Evolutionary conservation across 2,113 vertebrate genomes (phyloP), one percentile per base, ranked within the genome.

Genomic region (Pseudopipra pipra): DNA sequence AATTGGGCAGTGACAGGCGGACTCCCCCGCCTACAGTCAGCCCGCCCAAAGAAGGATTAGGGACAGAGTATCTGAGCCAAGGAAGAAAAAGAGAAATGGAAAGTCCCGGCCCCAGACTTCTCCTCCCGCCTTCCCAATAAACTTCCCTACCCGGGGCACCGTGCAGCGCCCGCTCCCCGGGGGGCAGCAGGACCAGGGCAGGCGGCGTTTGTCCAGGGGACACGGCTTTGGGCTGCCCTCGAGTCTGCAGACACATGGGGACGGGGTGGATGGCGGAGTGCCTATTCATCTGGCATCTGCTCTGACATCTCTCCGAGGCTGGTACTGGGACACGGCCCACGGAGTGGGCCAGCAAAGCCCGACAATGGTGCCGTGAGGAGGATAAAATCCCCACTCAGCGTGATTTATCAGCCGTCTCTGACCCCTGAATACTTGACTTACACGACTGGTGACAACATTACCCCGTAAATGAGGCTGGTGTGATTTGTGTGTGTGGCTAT

Each of bases 341-440:
- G 4, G 37, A 8, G 41, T 1, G 21, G 28, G 13, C 14, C 30
- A 67, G 70, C 52, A 66, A 39, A 66, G 15, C n/a, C 55, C 22
- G 3, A 59, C 59, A 41, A 28, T 6, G 22, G 71, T 35, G 63
- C 72, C 33, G 7, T 63, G 55, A 72, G 23, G 39, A 55, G 27
- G 49, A 47, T 51, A 79, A 87, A 90, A 89, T 47, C 39, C 9
- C 23, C 20, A 0, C 44, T 87, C 20, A 19, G 21, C 5, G 39
- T 90, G 88, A 96, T 95, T 92, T 95, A 93, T 77, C 87, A 74
- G 43, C 33, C 7, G 7, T 43, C 54, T 67, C n/a, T 96, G 92
- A 82, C 82, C 85, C 82, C 77, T 87, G 87, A 92, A 95, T 85
- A 59, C 43, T 73, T 90, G 87, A 65, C 41, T 95, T 89, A 89